phyloP scores from a whole-genome alignment of 2,888 invertebrate genomes.

The Sphecodes monilicornis region DNA sequence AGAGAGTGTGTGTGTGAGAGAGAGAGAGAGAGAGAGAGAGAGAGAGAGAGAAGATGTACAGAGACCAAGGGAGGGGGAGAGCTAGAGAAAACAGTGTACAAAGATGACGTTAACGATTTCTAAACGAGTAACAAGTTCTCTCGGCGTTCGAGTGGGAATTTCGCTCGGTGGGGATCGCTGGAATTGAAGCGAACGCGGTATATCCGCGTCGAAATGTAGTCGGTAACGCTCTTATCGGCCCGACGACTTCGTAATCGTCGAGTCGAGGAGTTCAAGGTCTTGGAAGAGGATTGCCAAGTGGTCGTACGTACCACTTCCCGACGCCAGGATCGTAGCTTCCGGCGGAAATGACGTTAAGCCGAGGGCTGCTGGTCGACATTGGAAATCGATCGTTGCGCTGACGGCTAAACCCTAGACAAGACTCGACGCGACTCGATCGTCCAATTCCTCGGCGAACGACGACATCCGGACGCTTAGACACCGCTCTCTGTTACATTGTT shows the following conservation, averaged over 20 bases:
- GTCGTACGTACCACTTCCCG: slow-evolving; percentile 54
- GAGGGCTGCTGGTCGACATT: slow-evolving; percentile 60
- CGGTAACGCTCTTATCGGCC: slow-evolving; percentile 58
- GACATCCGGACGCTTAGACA: slow-evolving; percentile 19
- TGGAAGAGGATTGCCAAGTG: slow-evolving; percentile 60
- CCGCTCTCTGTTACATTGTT: slow-evolving; percentile 13
- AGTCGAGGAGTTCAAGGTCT: slow-evolving; percentile 60
- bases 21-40: neutral
- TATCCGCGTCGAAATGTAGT: slow-evolving; percentile 45
- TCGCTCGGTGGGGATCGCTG: neutral
- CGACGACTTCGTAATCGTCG: slow-evolving; percentile 58
- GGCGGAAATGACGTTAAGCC: slow-evolving; percentile 62
- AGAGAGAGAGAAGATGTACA: neutral
- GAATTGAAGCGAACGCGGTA: slow-evolving; percentile 45
- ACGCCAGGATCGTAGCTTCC: slow-evolving; percentile 58
- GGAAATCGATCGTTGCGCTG: slow-evolving; percentile 64
- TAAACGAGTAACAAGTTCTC: neutral
- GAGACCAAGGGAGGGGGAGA: too few species aligned
- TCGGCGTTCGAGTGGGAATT: neutral
- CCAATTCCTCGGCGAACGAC: slow-evolving; percentile 38
- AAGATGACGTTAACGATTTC: neutral
- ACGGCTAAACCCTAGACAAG: slow-evolving; percentile 5
- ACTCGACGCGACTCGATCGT: slow-evolving; percentile 27
- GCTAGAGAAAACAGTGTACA: neutral
- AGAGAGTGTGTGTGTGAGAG: too few species aligned